These are phyloP conservation scores for Pyrrhia umbra DNA, from an alignment of 2,888 invertebrate species.

Conservation along the genomic window DNA sequence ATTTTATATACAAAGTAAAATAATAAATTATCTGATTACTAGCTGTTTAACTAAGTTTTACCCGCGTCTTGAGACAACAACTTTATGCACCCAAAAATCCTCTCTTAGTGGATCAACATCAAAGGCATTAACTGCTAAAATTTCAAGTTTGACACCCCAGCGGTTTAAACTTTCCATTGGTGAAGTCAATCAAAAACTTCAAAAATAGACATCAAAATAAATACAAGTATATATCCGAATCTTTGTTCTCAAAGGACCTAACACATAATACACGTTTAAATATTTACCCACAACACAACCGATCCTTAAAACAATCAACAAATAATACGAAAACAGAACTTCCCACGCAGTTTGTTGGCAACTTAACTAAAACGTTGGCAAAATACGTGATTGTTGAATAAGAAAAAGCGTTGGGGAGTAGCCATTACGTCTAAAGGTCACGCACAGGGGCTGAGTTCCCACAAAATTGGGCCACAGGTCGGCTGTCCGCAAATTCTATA, in stretches of 20 bases:
- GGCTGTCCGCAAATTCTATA: slow-evolving; percentile 67
- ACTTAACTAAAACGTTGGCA: slow-evolving; percentile 60
- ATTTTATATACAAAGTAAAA: not conserved
- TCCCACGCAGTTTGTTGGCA: slow-evolving; percentile 46
- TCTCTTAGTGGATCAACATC: too few relatives aligned
- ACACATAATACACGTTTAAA: slow-evolving; percentile 2
- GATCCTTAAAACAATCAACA: slow-evolving; percentile 6
- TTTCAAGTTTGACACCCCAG: too few relatives aligned
- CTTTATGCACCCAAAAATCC: too few relatives aligned
- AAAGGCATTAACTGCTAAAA: too few relatives aligned
- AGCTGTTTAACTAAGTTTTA: too few relatives aligned
- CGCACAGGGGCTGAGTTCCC: slow-evolving; percentile 59
- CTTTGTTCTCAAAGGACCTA: not conserved
- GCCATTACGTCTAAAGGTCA: slow-evolving; percentile 65
- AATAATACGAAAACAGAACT: slow-evolving; percentile 24
- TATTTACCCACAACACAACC: slow-evolving; percentile 19
- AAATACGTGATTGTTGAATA: slow-evolving; percentile 66
- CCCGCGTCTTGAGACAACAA: too few relatives aligned
- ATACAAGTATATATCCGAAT: not conserved
- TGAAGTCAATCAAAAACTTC: too few relatives aligned
- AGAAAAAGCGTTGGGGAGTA: slow-evolving; percentile 58
- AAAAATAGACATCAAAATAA: not conserved
- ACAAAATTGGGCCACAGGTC: slow-evolving; percentile 67
- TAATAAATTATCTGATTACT: not conserved
- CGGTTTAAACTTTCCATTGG: too few relatives aligned